Base-by-base conservation (phyloP, 2,113 vertebrate genomes). In the Campylomormyrus tamandua region DNA sequence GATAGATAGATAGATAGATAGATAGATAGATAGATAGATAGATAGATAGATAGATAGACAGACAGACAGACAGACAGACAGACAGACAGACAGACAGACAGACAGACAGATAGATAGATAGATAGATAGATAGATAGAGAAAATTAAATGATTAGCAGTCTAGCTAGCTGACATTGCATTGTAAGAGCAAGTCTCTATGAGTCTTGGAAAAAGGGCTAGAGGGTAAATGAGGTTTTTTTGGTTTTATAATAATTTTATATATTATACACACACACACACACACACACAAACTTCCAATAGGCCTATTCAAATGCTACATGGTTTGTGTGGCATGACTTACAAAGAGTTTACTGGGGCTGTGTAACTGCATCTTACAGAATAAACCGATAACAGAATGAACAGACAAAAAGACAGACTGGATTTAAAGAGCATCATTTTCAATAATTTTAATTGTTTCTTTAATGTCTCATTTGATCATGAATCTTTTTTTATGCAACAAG, bases 1-100 rank as follows among this genome's bases (percentile, higher is more conserved):
- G 39, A 39, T 3, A 39, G 39, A 39, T 6, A 21, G 19, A 56
- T 21, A 21, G 17, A 56, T 24, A 56, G 5, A 56, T 21, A 8
- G 39, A 21, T 5, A 53, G 52, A 19, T 19, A 45, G 52, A 3
- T 39, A 50, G 92, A 94, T 95, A 93, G 91, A 88, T 95, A 93
- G 91, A n/a, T 9, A 90, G 92, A 94, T 95, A 93, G 91, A 88
- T 87, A 93, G 92, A 94, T 94, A 95, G 96, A 56, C 6, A 21
- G 17, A 56, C 7, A 56, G 5, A 56, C 6, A 53, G 17, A 21
- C 1, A 53, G 52, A 19, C 5, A 45, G 52, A 3, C 24, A 50
- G 92, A 94, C 95, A 93, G 91, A 88, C n/a, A n/a, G n/a, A n/a
- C n/a, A n/a, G n/a, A n/a, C n/a, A n/a, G n/a, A n/a, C n/a, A n/a